Percentiles rank a stretch among this genome's conserved stretches.
These are phyloP conservation scores for Antigone vipio DNA, from an alignment of 2,113 vertebrate species.

Conservation along the genomic window DNA sequence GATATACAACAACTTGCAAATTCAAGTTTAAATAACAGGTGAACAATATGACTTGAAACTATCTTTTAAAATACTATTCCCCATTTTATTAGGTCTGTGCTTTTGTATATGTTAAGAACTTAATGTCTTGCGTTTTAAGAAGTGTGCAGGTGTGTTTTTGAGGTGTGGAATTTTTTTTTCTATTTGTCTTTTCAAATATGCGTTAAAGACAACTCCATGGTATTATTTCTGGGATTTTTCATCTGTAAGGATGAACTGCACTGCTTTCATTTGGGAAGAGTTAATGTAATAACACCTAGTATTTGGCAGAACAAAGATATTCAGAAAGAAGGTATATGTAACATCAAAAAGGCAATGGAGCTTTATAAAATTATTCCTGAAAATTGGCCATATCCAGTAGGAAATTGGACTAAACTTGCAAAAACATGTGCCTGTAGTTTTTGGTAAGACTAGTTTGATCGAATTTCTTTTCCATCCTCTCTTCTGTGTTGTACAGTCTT, in stretches of 20 bases:
- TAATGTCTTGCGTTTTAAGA: not conserved
- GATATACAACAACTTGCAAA: not conserved
- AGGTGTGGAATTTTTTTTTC: not conserved
- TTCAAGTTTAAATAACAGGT: not conserved
- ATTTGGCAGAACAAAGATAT: not conserved
- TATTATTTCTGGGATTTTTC: not conserved
- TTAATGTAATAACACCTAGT: not conserved
- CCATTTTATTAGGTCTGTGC: not conserved
- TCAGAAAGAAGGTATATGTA: not conserved
- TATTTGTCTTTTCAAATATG: not conserved
- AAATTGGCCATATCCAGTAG: not conserved
- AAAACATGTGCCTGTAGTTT: accelerated
- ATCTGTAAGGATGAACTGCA: not conserved
- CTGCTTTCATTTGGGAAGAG: not conserved
- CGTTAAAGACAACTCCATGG: not conserved
- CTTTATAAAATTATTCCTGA: not conserved
- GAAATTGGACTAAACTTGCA: not conserved
- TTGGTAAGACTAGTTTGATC: not conserved
- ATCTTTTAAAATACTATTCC: not conserved
- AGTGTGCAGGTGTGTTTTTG: not conserved
- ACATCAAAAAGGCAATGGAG: not conserved
- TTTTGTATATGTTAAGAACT: not conserved
- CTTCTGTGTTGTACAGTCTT: not conserved
- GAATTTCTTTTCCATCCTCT: not conserved
- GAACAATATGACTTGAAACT: not conserved